Conservation (phyloP, 2,888 invertebrate species). For the Aethes cnicana region DNA sequence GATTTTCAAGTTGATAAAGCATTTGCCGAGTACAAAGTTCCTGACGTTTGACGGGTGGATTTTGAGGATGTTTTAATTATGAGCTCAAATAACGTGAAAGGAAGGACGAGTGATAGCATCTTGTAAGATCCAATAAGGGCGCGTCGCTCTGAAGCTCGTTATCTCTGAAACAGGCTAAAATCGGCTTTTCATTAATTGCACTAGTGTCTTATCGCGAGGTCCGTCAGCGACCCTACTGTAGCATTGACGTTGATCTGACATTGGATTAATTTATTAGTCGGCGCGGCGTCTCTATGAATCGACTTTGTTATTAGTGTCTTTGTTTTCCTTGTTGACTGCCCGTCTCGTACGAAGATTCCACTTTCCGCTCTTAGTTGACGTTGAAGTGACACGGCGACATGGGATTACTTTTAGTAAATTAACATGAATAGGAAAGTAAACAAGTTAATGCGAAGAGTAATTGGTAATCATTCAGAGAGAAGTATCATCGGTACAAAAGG, state of each 20-base stretch:
- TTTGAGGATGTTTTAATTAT: slow-evolving; percentile 51
- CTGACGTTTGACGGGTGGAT: slow-evolving; percentile 4
- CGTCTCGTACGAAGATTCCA: slow-evolving; percentile 32
- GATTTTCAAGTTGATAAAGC: slow-evolving; percentile 14
- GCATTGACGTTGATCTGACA: slow-evolving; percentile 69
- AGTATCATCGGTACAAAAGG: no score
- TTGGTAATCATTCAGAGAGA: no score
- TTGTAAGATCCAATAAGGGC: slow-evolving; percentile 56
- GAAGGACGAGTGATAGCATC: slow-evolving; percentile 46
- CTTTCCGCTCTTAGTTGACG: background rate
- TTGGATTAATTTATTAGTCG: slow-evolving; percentile 71
- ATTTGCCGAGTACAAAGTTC: slow-evolving; percentile 8
- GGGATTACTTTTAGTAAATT: background rate
- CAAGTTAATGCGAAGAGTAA: no score
- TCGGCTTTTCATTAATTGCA: slow-evolving; percentile 76
- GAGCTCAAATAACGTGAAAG: slow-evolving; percentile 48
- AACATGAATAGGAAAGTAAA: no score
- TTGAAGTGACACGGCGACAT: background rate
- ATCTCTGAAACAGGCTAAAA: slow-evolving; percentile 61
- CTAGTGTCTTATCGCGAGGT: slow-evolving; percentile 59
- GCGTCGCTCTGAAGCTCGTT: slow-evolving; percentile 45
- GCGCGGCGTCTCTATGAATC: slow-evolving; percentile 55
- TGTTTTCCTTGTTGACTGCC: slow-evolving; percentile 59
- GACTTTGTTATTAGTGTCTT: slow-evolving; percentile 64
- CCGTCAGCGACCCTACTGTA: slow-evolving; percentile 58